Base-by-base conservation (phyloP, 2,113 vertebrate species). In the Trogon surrucura region DNA sequence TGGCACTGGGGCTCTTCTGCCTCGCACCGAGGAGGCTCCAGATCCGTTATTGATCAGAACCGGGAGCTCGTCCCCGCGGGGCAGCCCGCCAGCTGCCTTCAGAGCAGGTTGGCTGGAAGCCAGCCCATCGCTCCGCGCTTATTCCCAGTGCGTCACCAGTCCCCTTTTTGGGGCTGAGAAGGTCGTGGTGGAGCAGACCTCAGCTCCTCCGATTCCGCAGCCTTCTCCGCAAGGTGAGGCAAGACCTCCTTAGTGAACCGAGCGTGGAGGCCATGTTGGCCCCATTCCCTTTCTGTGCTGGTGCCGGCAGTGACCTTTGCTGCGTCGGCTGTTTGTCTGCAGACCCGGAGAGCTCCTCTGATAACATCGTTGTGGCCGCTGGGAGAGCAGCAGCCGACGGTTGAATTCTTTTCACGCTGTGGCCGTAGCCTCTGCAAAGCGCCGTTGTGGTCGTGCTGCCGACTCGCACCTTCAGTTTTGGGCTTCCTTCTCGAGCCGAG, bases 301-400 rank as follows among this genome's bases (percentile, higher is more conserved):
- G 62, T 82, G 74, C 75, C 1, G 29, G 71, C 3, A 1, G 58
- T 88, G 88, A 85, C 94, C 94, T 97, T 86, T 93, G 93, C 93
- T 91, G 64, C 4, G 38, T 72, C 0, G 5, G 62, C 89, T 93
- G 74, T 89, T 95, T 82, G 84, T 79, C 80, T 89, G 71, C 81
- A 58, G 79, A 80, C 79, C 89, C 79, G 70, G 89, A 93, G 2
- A 93, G 79, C 88, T 94, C 88, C 90, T 94, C 93, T 91, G 87
- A 85, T 91, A 89, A 82, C 85, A 83, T 58, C 92, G 86, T 89
- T 83, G 77, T 83, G 71, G 64, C 77, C 2, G 0, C 14, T 86
- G 57, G 84, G 80, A 95, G 53, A 86, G 64, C 71, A 86, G 77
- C 72, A 27, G 41, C 41, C 4, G 38, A 58, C 26, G 1, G 87